These are phyloP conservation scores for Remorina albescens DNA, from an alignment of 2,797 vertebrate genomes.

Conservation along the genomic window DNA sequence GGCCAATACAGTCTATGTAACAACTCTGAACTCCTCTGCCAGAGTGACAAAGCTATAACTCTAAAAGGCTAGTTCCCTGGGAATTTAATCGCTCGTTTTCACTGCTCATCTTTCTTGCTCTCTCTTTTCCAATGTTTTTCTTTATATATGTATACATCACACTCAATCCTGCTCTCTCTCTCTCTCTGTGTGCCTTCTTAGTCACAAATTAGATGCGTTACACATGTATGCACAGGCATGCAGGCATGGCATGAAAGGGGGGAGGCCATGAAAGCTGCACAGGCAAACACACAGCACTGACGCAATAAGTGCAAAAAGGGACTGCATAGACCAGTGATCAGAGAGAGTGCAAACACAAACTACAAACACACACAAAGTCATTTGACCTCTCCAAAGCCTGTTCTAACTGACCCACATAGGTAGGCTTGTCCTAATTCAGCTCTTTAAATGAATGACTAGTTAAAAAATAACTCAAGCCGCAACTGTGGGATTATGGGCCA, in stretches of 20 bases:
- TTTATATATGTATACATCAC: slow-evolving; percentile 63
- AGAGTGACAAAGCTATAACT: slow-evolving; percentile 71
- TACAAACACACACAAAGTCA: slow-evolving; percentile 36
- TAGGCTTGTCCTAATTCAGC: slow-evolving; percentile 60
- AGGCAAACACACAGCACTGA: slow-evolving; percentile 50
- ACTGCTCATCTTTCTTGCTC: slow-evolving; percentile 54
- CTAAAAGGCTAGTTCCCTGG: slow-evolving; percentile 74
- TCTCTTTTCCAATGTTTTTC: slow-evolving; percentile 41
- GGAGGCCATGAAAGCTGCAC: slow-evolving; percentile 60
- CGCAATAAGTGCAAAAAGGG: slow-evolving; percentile 59
- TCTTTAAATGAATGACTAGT: slow-evolving; percentile 70
- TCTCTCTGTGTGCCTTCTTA: slow-evolving; percentile 72
- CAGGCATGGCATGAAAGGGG: slow-evolving; percentile 20
- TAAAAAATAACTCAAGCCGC: slow-evolving; percentile 41
- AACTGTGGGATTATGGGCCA: slow-evolving; percentile 61
- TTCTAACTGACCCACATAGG: slow-evolving; percentile 74
- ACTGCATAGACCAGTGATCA: slow-evolving; percentile 56
- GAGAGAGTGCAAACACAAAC: slow-evolving; percentile 51
- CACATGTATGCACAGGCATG: slow-evolving; percentile 54
- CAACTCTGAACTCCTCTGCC: slow-evolving; percentile 40
- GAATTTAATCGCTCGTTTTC: slow-evolving; percentile 72
- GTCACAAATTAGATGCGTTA: slow-evolving; percentile 76
- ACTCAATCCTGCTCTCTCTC: slow-evolving; percentile 29
- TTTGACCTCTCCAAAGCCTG: slow-evolving; percentile 61
- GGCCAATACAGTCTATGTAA: slow-evolving; percentile 44